A percentile compares a stretch with the other conserved stretches of the same genome.
phyloP scores from a whole-genome alignment of 1,140 invertebrate species.

The Tigriopus japonicus region DNA sequence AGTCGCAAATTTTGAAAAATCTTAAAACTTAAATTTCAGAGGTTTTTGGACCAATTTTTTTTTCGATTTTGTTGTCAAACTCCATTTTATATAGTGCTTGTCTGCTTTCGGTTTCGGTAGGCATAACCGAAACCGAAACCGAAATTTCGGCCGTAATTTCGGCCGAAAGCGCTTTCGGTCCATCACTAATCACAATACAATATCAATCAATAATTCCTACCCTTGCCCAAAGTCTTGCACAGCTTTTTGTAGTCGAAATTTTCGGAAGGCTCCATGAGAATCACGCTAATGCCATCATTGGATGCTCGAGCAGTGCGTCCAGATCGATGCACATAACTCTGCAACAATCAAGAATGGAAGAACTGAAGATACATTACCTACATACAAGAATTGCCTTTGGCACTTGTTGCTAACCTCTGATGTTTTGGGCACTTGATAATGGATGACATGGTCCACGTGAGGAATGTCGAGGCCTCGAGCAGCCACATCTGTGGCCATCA shows the following conservation, averaged over 20 bases:
- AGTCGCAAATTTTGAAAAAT: too few relatives aligned
- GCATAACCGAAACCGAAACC: too few relatives aligned
- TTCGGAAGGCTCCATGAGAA: slow-evolving; percentile 77
- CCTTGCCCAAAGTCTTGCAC: slow-evolving; percentile 56
- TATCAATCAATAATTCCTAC: slow-evolving; percentile 29
- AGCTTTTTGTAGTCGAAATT: slow-evolving; percentile 56
- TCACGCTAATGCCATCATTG: slow-evolving; percentile 69
- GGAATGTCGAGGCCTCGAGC: slow-evolving; percentile 29
- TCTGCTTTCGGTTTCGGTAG: too few relatives aligned
- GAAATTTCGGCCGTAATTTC: slow-evolving; percentile 8
- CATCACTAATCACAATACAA: slow-evolving; percentile 4
- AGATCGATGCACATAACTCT: slow-evolving; percentile 86
- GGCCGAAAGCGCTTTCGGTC: not conserved
- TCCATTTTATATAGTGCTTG: too few relatives aligned
- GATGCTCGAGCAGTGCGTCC: slow-evolving; percentile 80
- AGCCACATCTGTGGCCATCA: slow-evolving; percentile 95
- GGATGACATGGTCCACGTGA: slow-evolving; percentile 43
- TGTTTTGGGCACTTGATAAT: slow-evolving; percentile 90
- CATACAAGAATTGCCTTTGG: not conserved
- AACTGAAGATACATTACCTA: too few relatives aligned
- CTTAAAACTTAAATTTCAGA: too few relatives aligned
- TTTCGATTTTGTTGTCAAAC: too few relatives aligned
- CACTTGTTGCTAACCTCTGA: slow-evolving; percentile 43
- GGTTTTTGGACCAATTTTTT: too few relatives aligned
- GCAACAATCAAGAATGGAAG: slow-evolving; percentile 16